Conservation (phyloP, 2,888 invertebrate genomes). For the Urechis unicinctus region DNA sequence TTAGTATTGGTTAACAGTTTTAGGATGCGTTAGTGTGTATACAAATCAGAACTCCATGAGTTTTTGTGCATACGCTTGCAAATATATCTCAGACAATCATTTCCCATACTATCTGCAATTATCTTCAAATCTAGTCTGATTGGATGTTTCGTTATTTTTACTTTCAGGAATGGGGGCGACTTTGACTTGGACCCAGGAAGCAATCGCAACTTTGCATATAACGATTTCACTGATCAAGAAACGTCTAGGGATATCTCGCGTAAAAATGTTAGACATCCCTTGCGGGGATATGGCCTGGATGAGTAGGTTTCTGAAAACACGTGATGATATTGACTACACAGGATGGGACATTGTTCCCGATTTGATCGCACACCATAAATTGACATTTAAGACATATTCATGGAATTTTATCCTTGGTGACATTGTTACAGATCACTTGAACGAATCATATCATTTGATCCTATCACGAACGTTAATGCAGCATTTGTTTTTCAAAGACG, state of each 20-base stretch:
- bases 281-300: constrained; percentile 27
- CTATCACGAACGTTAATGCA: constrained; percentile 21
- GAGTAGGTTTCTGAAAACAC: constrained; percentile 20
- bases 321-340: constrained; percentile 23
- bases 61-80: too few relatives aligned
- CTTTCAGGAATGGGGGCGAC: constrained; percentile 18
- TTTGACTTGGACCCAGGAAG: constrained; percentile 21
- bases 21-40: too few relatives aligned
- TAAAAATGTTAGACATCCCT: constrained; percentile 19
- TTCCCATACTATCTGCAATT: not conserved
- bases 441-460: constrained; percentile 19
- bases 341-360: constrained; percentile 23
- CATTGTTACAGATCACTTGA: constrained; percentile 8
- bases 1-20: too few relatives aligned
- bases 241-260: not conserved
- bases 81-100: too few relatives aligned
- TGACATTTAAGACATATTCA: constrained; percentile 4
- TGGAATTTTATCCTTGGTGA: constrained; percentile 17
- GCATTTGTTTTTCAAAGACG: constrained; percentile 18
- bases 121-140: not conserved
- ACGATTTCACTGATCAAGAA: constrained; percentile 16
- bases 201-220: constrained; percentile 13
- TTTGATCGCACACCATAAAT: constrained; percentile 19
- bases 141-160: not conserved
- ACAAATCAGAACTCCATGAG: too few relatives aligned